Conservation (phyloP, 2,113 vertebrate species). For the Rhombomys opimus region DNA sequence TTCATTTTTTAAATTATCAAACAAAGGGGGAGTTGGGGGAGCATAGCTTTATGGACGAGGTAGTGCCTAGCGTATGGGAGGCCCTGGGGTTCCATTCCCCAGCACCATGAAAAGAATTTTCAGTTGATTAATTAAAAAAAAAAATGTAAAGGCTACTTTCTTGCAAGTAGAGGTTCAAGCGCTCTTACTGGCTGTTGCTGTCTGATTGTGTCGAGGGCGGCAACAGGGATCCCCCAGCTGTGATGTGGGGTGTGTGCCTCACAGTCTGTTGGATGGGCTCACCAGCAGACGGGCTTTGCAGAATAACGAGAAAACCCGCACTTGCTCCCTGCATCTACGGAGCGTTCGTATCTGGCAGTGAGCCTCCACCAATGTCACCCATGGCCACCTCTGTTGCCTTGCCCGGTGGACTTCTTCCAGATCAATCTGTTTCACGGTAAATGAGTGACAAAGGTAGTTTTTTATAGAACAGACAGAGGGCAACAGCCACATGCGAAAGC, state of each 20-base stretch:
- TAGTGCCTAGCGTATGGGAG: too few species aligned
- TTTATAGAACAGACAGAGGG: constrained; percentile 4
- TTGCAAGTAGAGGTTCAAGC: constrained; percentile 19
- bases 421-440: constrained; percentile 59
- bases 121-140: background rate
- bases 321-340: constrained; percentile 38
- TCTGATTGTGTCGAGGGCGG: background rate
- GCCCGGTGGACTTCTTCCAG: constrained; percentile 51
- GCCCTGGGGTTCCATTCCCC: background rate
- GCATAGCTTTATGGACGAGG: background rate
- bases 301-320: constrained; percentile 9
- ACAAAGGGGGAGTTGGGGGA: too few species aligned
- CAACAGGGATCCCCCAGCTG: background rate
- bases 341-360: constrained; percentile 39
- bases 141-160: background rate
- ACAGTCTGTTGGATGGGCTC: background rate
- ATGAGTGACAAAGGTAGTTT: constrained; percentile 47
- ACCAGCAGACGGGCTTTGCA: background rate
- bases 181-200: background rate
- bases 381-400: constrained; percentile 32
- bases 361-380: background rate
- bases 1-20: background rate
- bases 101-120: background rate
- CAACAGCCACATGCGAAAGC: constrained; percentile 27
- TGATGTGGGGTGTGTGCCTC: background rate